These are phyloP conservation scores for Galeruca laticollis DNA, from an alignment of 2,888 invertebrate species.

Conservation along the genomic window DNA sequence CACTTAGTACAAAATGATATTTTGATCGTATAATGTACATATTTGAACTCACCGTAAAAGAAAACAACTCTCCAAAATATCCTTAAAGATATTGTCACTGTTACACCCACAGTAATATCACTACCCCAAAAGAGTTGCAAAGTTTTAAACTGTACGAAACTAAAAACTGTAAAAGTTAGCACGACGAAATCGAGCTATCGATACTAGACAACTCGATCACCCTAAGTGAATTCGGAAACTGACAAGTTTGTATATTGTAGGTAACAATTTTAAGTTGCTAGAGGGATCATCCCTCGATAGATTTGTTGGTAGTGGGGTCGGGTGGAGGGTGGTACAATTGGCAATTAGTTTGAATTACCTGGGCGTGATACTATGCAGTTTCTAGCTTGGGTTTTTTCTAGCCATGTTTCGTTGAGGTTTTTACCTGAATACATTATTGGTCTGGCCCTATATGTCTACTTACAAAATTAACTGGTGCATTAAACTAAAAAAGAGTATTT, in stretches of 20 bases:
- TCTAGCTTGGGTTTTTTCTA: conserved; percentile 48
- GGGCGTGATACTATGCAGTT: conserved; percentile 62
- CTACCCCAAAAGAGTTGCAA: not conserved
- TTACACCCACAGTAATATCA: not conserved
- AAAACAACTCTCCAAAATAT: not conserved
- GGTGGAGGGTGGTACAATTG: conserved; percentile 40
- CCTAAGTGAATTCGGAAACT: conserved; percentile 33
- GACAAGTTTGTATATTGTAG: conserved; percentile 34
- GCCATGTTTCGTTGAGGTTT: conserved; percentile 18
- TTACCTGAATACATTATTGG: conserved; percentile 31
- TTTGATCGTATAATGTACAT: no score
- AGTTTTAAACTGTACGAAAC: not conserved
- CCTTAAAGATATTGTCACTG: no score
- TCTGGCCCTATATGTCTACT: not conserved
- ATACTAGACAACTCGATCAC: no score
- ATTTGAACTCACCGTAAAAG: not conserved
- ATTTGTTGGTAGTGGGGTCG: conserved; percentile 29
- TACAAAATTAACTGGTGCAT: not conserved
- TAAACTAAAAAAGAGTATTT: no score
- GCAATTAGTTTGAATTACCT: conserved; percentile 49
- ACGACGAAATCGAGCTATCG: no score
- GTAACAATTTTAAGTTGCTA: conserved; percentile 23
- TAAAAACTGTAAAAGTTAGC: no score
- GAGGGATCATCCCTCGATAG: conserved; percentile 30
- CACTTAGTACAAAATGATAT: no score